Conservation (phyloP, 2,797 vertebrate species). For the Enteromius thamalakanensis region DNA sequence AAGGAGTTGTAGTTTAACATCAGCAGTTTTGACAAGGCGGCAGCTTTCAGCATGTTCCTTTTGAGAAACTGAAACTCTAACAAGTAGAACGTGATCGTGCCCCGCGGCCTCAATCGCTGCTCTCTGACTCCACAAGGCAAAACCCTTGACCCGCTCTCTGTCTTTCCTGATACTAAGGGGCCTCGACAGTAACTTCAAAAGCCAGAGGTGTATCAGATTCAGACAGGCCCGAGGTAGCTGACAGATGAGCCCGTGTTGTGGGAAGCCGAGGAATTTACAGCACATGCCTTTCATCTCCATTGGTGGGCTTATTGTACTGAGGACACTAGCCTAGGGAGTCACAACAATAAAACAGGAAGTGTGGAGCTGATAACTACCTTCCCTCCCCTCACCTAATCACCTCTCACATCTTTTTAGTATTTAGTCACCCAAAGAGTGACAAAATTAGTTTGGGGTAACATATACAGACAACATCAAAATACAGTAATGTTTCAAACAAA, state of each 20-base stretch:
- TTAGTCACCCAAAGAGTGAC: not conserved
- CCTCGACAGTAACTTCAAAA: conserved; percentile 73
- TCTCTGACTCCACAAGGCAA: conserved; percentile 9
- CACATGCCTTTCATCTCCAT: conserved; percentile 81
- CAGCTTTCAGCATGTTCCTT: not conserved
- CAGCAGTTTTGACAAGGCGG: conserved; percentile 19
- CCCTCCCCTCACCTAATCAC: conserved; percentile 23
- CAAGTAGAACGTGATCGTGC: conserved; percentile 14
- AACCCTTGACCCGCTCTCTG: conserved; percentile 41
- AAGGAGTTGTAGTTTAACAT: conserved; percentile 5
- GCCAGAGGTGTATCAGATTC: conserved; percentile 80
- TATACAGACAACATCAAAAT: conserved; percentile 5
- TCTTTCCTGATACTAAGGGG: conserved; percentile 31
- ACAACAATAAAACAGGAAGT: conserved; percentile 74
- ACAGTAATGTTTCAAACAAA: not conserved
- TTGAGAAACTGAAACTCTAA: conserved; percentile 23
- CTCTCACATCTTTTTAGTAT: conserved; percentile 25
- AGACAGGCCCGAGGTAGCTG: conserved; percentile 72
- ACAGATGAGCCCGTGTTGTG: conserved; percentile 79
- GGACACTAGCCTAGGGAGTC: conserved; percentile 62
- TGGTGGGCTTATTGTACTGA: conserved; percentile 73
- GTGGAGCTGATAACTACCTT: conserved; percentile 48
- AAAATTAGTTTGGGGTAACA: not conserved
- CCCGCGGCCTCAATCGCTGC: not conserved
- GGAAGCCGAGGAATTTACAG: conserved; percentile 82